Percentiles rank a stretch among this genome's conserved stretches.
These are phyloP conservation scores for Danio choprae DNA, from an alignment of 2,797 vertebrate species.

Conservation along the genomic window DNA sequence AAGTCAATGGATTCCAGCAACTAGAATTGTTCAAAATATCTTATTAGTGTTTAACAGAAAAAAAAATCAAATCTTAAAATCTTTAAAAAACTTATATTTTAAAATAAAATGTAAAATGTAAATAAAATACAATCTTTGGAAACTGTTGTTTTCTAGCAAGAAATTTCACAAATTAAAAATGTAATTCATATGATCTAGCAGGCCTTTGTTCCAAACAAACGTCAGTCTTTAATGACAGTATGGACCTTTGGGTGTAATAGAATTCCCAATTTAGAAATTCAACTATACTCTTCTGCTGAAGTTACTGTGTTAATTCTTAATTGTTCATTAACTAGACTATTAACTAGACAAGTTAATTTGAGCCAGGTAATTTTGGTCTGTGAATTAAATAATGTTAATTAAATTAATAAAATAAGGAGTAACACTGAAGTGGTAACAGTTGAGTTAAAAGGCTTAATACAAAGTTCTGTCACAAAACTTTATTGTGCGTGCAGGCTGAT, in stretches of 20 bases:
- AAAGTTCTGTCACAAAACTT: too few species aligned
- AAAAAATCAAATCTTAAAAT: too few species aligned
- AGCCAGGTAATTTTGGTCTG: constrained; percentile 73
- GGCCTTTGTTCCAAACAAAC: neutral
- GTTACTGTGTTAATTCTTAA: constrained; percentile 65
- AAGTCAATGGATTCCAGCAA: too few species aligned
- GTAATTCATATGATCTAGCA: constrained; percentile 10
- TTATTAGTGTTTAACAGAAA: too few species aligned
- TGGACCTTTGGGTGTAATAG: constrained; percentile 61
- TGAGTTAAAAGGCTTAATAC: constrained; percentile 67
- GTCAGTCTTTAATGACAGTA: constrained; percentile 40
- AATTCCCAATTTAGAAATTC: constrained; percentile 64
- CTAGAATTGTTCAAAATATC: too few species aligned
- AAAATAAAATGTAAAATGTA: too few species aligned
- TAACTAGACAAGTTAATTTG: constrained; percentile 52
- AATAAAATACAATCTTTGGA: too few species aligned
- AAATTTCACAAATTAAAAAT: neutral
- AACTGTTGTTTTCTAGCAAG: neutral
- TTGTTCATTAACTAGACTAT: constrained; percentile 66
- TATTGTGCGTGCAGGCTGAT: too few species aligned
- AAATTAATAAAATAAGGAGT: constrained; percentile 91
- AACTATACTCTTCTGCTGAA: constrained; percentile 47
- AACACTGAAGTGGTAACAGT: constrained; percentile 84
- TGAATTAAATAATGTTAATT: constrained; percentile 88
- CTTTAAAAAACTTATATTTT: too few species aligned